A percentile compares a stretch with the other conserved stretches of the same genome.
Conservation (phyloP, 2,113 vertebrate genomes). For the Lipophrys pholis region DNA sequence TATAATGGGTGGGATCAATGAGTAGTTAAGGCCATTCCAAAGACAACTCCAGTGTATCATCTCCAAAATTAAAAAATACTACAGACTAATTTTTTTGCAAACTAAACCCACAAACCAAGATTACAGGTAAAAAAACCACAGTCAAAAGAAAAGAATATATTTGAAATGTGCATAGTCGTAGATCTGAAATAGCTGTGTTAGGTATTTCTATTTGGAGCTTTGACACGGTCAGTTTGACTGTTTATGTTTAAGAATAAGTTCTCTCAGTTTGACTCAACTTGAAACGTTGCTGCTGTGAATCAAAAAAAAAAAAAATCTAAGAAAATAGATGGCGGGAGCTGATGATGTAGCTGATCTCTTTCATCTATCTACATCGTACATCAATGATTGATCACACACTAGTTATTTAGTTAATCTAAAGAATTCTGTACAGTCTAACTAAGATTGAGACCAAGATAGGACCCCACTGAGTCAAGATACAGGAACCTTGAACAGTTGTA, state of each 20-base stretch:
- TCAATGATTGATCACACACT: not conserved
- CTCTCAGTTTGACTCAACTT: not conserved
- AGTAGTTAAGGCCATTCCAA: constrained; percentile 67
- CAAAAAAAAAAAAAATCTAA: too few species aligned
- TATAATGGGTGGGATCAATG: constrained; percentile 75
- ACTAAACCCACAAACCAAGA: not conserved
- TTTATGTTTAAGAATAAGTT: not conserved
- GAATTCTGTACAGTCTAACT: not conserved
- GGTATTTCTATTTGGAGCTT: too few species aligned
- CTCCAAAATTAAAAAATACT: constrained; percentile 61
- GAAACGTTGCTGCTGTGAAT: too few species aligned
- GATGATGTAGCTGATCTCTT: not conserved
- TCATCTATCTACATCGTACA: not conserved
- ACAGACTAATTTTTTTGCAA: not conserved
- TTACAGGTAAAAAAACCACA: not conserved
- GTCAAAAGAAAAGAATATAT: not conserved
- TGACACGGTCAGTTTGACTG: too few species aligned
- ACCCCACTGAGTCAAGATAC: not conserved
- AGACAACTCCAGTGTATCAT: constrained; percentile 62
- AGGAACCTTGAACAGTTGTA: too few species aligned
- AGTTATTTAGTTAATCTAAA: not conserved
- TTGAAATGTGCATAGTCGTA: not conserved
- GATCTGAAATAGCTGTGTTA: not conserved
- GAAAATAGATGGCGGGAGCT: too few species aligned
- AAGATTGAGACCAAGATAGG: not conserved